These are phyloP conservation scores for Ruditapes philippinarum DNA, from an alignment of 1,140 invertebrate species.

Conservation along the genomic window DNA sequence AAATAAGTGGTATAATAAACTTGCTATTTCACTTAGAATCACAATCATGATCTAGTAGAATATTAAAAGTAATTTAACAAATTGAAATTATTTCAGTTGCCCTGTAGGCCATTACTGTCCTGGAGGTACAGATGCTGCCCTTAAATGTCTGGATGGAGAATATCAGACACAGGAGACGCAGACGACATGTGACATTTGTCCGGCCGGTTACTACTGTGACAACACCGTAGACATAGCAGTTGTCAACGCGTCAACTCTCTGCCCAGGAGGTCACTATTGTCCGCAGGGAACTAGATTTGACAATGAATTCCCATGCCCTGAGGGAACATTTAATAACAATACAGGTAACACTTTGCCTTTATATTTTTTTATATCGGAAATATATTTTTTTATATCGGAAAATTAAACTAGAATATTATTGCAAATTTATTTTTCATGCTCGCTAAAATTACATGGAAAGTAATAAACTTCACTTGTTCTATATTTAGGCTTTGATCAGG, in stretches of 20 bases:
- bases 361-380: too few species aligned
- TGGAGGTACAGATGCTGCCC: slow-evolving; percentile 70
- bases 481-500: slow-evolving; percentile 74
- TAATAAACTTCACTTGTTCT: too few species aligned
- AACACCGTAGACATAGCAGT: slow-evolving; percentile 81
- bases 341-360: too few species aligned
- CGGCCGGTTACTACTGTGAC: slow-evolving; percentile 84
- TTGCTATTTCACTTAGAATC: too few species aligned
- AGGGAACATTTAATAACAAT: slow-evolving; percentile 83
- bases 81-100: slow-evolving; percentile 81
- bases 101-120: slow-evolving; percentile 83
- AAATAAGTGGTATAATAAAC: too few species aligned
- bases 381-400: too few species aligned
- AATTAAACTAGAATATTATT: too few species aligned
- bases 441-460: too few species aligned
- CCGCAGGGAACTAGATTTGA: slow-evolving; percentile 79
- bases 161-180: slow-evolving; percentile 82
- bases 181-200: slow-evolving; percentile 79
- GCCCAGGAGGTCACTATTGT: slow-evolving; percentile 83
- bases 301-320: slow-evolving; percentile 82
- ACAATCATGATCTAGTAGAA: too few species aligned
- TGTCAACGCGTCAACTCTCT: slow-evolving; percentile 82
- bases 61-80: too few species aligned
- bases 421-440: too few species aligned
- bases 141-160: slow-evolving; percentile 82